Conservation (phyloP, 2,797 vertebrate species). For the Enteromius argenteus region DNA sequence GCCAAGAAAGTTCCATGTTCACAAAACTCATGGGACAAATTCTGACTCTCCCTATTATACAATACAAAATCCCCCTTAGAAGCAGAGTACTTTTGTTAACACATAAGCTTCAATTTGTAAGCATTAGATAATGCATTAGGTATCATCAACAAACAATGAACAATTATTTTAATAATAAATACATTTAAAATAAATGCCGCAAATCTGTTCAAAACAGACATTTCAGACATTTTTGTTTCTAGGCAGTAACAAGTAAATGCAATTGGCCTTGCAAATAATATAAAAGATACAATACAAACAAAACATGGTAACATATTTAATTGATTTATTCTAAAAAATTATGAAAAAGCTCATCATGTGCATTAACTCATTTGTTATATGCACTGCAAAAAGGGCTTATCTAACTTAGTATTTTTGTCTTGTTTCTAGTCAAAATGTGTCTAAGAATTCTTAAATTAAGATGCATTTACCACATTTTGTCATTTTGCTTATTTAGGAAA, state of each 20-base stretch:
- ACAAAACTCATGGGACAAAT: slow-evolving; percentile 59
- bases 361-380: neutral
- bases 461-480: neutral
- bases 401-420: neutral
- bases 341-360: neutral
- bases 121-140: neutral
- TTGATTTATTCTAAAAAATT: neutral
- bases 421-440: too few species aligned
- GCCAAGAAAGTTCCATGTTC: slow-evolving; percentile 54
- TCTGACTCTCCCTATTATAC: neutral
- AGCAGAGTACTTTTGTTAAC: neutral
- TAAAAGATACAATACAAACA: neutral
- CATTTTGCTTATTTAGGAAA: too few species aligned
- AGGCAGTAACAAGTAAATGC: neutral
- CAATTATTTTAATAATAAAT: neutral
- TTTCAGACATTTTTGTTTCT: neutral
- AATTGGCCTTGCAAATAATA: neutral
- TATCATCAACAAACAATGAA: neutral
- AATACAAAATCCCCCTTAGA: slow-evolving; percentile 22
- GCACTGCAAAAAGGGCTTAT: neutral
- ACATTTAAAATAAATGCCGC: neutral
- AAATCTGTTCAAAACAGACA: neutral
- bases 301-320: neutral
- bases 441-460: neutral
- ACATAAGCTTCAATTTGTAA: neutral